Conservation (phyloP, 2,797 vertebrate genomes). For the Pterois miles region DNA sequence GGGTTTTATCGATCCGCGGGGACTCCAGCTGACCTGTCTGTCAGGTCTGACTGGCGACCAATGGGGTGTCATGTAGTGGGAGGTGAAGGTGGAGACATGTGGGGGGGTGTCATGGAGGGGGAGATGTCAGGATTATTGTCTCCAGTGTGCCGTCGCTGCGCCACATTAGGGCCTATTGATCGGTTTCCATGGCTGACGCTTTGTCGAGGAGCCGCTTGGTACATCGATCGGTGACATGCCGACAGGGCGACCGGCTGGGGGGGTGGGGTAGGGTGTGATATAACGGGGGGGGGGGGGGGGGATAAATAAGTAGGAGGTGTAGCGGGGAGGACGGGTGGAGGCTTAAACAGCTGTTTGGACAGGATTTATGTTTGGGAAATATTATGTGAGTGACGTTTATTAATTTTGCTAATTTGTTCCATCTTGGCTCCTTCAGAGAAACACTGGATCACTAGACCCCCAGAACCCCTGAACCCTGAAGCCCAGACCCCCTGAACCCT, state of each 20-base stretch:
- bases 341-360: background rate
- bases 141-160: conserved; percentile 74
- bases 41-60: conserved; percentile 51
- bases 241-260: conserved; percentile 55
- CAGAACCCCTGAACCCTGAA: background rate
- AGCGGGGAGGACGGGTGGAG: background rate
- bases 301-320: background rate
- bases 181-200: conserved; percentile 74
- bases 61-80: conserved; percentile 33
- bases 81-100: conserved; percentile 1
- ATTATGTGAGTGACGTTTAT: background rate
- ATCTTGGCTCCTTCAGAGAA: background rate
- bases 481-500: background rate
- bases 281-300: background rate
- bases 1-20: conserved; percentile 51
- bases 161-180: conserved; percentile 84
- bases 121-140: conserved; percentile 78
- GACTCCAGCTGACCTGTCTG: conserved; percentile 53
- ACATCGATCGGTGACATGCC: conserved; percentile 79
- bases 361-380: background rate
- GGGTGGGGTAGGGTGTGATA: background rate
- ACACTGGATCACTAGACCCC: background rate
- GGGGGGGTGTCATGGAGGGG: conserved; percentile 5
- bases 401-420: background rate
- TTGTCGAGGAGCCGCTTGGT: conserved; percentile 75